phyloP scores from a whole-genome alignment of 2,113 vertebrate species.

The Dasyurus viverrinus region DNA sequence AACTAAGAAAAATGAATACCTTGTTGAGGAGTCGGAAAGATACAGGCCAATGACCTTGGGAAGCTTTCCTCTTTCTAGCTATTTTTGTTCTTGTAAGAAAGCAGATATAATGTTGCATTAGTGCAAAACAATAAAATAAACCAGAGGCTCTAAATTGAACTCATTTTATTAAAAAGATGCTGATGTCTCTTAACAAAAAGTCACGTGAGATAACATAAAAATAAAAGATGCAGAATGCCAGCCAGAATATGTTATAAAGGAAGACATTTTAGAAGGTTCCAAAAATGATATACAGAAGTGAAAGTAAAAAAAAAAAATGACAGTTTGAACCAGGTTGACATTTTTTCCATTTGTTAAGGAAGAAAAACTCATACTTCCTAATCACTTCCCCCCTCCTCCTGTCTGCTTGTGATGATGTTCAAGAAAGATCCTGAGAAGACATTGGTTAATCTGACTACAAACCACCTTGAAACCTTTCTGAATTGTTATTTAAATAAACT shows the following conservation, averaged over 20 bases:
- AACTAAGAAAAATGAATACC: constrained; percentile 90
- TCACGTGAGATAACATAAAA: constrained; percentile 60
- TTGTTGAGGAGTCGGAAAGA: constrained; percentile 82
- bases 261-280: constrained; percentile 67
- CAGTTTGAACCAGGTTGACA: constrained; percentile 50
- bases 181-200: constrained; percentile 53
- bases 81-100: constrained; percentile 66
- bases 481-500: background rate
- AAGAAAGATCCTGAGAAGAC: background rate
- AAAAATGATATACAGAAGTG: constrained; percentile 60
- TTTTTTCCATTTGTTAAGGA: constrained; percentile 60
- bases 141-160: constrained; percentile 41
- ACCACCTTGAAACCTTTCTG: background rate
- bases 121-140: constrained; percentile 67
- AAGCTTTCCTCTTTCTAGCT: constrained; percentile 78
- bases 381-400: constrained; percentile 10
- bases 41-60: constrained; percentile 88
- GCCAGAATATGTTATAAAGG: constrained; percentile 69
- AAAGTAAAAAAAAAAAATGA: constrained; percentile 37
- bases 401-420: background rate
- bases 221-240: constrained; percentile 67
- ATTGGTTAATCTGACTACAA: constrained; percentile 24
- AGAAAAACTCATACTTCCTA: constrained; percentile 35
- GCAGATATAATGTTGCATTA: constrained; percentile 57
- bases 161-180: constrained; percentile 61